Evolutionary conservation across 2,888 invertebrate species (phyloP), one percentile per base, ranked within the genome.

Genomic region (Papilio demoleus): DNA sequence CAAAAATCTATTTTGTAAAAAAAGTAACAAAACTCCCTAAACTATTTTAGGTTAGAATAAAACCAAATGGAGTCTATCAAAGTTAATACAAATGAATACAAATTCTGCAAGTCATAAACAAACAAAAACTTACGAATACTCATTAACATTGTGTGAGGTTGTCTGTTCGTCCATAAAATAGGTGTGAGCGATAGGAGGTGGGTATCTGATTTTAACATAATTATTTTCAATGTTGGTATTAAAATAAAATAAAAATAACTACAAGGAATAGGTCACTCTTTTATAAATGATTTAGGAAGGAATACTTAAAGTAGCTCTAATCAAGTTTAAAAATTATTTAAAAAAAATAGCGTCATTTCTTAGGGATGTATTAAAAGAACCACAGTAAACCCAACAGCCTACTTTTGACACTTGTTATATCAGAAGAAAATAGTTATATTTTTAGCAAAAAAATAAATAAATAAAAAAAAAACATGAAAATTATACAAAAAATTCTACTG

Each of bases 81-180:
- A 22, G 12, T 45, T 4, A 31, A 31, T 19, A 45, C 11, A 12
- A 47, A 22, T 47, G 22, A 22, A 1, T 31, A 31, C 9, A 53
- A 53, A 5, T 2, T 36, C 31, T 8, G 27, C 9, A 62, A 17
- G 0, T 27, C 2, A 24, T n/a, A 62, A 81, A 81, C 72, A 76
- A 31, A 73, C 22, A 47, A 61, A 38, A 71, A 81, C 83, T 85
- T 82, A 83, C 84, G 77, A 79, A 71, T 75, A 79, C 70, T 72
- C 75, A 67, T 77, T 72, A 31, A 74, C 73, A 63, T 79, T 82
- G 66, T 74, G 79, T 34, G 84, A 74, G 56, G 78, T 70, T 17
- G 76, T 75, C 38, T 81, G 81, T 62, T 81, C 81, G 63, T 80
- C 81, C 68, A 84, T 74, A 73, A 81, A 77, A 74, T 79, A 82